Evolutionary conservation across 1,140 invertebrate species (phyloP), one percentile per base, ranked within the genome.

Genomic region (Teleogryllus occipitalis): DNA sequence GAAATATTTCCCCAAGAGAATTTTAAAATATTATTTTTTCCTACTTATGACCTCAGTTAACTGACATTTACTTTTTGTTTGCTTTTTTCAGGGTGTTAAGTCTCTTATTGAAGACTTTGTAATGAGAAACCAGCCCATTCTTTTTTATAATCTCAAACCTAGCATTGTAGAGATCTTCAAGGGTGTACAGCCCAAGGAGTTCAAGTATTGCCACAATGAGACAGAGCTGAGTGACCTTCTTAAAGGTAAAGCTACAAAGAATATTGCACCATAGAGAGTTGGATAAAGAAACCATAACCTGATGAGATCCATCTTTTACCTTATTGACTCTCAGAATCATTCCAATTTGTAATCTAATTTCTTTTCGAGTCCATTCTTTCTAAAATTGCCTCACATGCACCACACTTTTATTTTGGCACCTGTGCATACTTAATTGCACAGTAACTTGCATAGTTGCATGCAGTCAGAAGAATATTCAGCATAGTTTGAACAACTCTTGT

Each of bases 91-190:
- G 91, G 92, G 92, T 46, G 90, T 94, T 7, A 93, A 93, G 83
- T 89, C 89, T 47, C 87, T 94, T 49, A 93, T 93, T 80, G 91
- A 93, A 80, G 92, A 94, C 85, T 94, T 94, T 85, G 87, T 90
- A 27, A 88, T 88, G 75, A 88, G 92, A 80, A 91, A 91, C n/a
- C 93, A 94, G 84, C 89, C 90, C 8, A 87, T 94, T 46, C 89
- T 94, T 72, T 94, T 94, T 84, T 92, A 91, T 84, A 93, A 93
- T 83, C 86, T 93, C 81, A 93, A 93, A 85, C 91, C 92, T 22
- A 92, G 91, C 78, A 89, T 93, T 14, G 87, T 90, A 65, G 87
- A 88, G 65, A 91, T 92, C 82, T 92, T 94, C 85, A 88, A 90
- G 85, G 92, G 91, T 18, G 91, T 94, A 22, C 89, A 90, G 82